Evolutionary conservation across 2,888 invertebrate species (phyloP).

Genomic region (Standfussiana lucernea): DNA sequence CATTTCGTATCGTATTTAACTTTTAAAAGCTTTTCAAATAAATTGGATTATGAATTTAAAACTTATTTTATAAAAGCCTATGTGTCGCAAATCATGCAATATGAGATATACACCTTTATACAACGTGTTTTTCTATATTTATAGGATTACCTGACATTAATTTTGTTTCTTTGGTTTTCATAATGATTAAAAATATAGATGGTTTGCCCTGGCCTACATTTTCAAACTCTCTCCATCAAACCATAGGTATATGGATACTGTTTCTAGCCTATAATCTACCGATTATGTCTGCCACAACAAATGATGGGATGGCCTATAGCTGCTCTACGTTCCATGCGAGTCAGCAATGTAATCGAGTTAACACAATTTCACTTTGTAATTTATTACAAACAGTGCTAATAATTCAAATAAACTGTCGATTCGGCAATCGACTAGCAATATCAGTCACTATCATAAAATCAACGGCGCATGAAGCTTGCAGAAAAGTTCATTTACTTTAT

Average conservation of each 20-base stretch:
- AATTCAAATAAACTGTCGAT: conserved; percentile 62
- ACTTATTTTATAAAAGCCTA: neutral
- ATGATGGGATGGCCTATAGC: neutral
- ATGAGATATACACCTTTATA: neutral
- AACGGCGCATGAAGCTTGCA: conserved; percentile 43
- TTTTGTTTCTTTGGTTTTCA: neutral
- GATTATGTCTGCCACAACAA: conserved; percentile 34
- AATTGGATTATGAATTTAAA: conserved; percentile 2
- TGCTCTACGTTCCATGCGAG: conserved; percentile 1
- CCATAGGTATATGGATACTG: conserved; percentile 3
- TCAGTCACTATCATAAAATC: conserved; percentile 44
- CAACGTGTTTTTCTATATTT: too few species aligned
- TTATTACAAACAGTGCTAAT: conserved; percentile 50
- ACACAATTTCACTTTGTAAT: conserved; percentile 49
- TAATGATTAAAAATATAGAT: neutral
- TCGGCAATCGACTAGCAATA: conserved; percentile 44
- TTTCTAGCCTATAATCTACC: conserved; percentile 26
- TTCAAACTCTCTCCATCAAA: conserved; percentile 1
- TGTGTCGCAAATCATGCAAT: neutral
- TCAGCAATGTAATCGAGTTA: conserved; percentile 51
- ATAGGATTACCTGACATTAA: neutral
- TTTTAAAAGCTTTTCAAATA: neutral
- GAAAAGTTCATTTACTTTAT: conserved; percentile 49
- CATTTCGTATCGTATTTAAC: neutral
- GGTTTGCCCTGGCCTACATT: neutral